phyloP scores from a whole-genome alignment of 2,888 invertebrate genomes.

The Sicus ferrugineus region DNA sequence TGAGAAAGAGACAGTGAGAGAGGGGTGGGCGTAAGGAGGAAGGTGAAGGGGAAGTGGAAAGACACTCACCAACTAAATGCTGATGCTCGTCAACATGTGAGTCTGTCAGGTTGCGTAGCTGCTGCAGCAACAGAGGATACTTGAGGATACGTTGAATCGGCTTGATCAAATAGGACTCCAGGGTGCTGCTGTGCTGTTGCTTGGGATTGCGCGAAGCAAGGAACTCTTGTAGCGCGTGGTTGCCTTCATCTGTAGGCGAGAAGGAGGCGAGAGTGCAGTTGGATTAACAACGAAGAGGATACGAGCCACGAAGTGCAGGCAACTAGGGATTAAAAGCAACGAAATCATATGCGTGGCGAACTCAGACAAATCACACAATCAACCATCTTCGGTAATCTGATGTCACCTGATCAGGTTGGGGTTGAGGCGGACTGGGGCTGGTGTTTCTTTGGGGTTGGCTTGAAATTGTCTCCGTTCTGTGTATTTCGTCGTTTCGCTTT shows the following conservation, averaged over 20 bases:
- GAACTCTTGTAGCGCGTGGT: constrained; percentile 95
- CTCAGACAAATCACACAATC: constrained; percentile 9
- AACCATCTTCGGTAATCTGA: not conserved
- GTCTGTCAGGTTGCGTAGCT: constrained; percentile 92
- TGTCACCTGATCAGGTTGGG: too few species aligned
- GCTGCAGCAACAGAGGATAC: constrained; percentile 93
- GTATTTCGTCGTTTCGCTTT: too few species aligned
- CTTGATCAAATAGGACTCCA: constrained; percentile 98
- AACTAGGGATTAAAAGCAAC: not conserved
- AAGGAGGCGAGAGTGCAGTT: not conserved
- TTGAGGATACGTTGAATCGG: constrained; percentile 98
- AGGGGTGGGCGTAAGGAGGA: constrained; percentile 2
- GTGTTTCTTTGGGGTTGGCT: too few species aligned
- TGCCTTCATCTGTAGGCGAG: constrained; percentile 85
- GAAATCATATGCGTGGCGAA: not conserved
- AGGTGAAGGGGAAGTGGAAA: not conserved
- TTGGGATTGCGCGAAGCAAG: constrained; percentile 92
- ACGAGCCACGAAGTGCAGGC: not conserved
- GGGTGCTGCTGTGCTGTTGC: constrained; percentile 94
- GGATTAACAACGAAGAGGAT: not conserved
- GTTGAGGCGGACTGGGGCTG: too few species aligned
- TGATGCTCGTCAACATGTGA: constrained; percentile 92
- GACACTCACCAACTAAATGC: constrained; percentile 82
- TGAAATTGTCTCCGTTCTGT: too few species aligned
- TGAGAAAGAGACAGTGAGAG: not conserved